These are phyloP conservation scores for Lepidurus couesii DNA, from an alignment of 1,140 invertebrate species.

Conservation along the genomic window DNA sequence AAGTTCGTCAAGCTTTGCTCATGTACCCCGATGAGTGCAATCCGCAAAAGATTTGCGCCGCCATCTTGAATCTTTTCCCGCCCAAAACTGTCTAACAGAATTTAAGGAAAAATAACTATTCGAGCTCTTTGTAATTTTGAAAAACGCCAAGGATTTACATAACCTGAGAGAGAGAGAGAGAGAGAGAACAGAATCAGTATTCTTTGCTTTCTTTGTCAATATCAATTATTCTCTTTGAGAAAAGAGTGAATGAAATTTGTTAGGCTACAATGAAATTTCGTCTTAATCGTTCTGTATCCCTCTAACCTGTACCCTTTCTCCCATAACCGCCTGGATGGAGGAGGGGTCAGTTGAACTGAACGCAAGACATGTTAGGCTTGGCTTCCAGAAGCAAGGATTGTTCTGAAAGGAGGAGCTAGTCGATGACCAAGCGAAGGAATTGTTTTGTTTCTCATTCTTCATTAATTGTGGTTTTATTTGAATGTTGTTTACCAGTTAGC, in stretches of 20 bases:
- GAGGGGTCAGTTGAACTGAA: not conserved
- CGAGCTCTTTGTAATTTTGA: not conserved
- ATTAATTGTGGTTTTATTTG: not conserved
- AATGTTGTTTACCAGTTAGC: not conserved
- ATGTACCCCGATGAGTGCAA: slow-evolving; percentile 79
- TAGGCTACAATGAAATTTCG: not conserved
- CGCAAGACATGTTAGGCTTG: not conserved
- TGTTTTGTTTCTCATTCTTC: not conserved
- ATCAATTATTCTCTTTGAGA: not conserved
- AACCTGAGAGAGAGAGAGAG: not conserved
- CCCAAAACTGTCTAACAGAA: not conserved
- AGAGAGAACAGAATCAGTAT: slow-evolving; percentile 21
- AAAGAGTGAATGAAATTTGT: not conserved
- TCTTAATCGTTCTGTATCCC: no score
- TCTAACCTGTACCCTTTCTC: no score
- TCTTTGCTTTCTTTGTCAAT: slow-evolving; percentile 23
- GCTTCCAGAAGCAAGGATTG: not conserved
- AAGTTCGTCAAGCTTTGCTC: slow-evolving; percentile 76
- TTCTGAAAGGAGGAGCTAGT: slow-evolving; percentile 4
- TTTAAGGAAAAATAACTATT: not conserved
- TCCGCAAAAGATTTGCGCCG: slow-evolving; percentile 78
- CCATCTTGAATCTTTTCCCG: slow-evolving; percentile 70
- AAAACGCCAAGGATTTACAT: not conserved
- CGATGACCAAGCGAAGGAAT: slow-evolving; percentile 6
- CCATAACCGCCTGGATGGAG: not conserved